Base-by-base conservation (phyloP, 2,888 invertebrate genomes). In the Leptopilina syphax region DNA sequence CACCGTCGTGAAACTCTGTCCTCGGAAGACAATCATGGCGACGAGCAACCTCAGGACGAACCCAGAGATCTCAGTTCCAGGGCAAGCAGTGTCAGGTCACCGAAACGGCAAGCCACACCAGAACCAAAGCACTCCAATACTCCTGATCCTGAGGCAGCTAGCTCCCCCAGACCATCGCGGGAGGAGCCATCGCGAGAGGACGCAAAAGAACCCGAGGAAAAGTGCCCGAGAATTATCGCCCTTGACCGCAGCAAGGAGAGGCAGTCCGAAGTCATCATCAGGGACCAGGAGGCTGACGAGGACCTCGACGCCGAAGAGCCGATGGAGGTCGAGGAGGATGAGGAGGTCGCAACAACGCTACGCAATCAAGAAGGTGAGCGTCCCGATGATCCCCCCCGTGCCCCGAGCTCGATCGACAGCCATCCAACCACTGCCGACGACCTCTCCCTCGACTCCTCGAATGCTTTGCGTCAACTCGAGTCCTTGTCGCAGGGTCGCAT, bases 391-490 rank as follows among this genome's bases (percentile, higher is more conserved):
- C 87, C 89, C 88, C 87, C 90, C 89, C 88, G 90, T 89, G 87
- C 93, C 93, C 92, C 92, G 84, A 94, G 94, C 91, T 93, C 94
- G 83, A 92, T 93, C 84, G 93, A 93, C 89, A 93, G 93, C 89
- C 93, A 93, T 88, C 93, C 93, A 91, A 93, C 93, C 86, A 90
- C 90, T 89, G 90, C 89, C 89, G 91, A 91, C 89, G 94, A 94
- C 87, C 94, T 94, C 90, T 94, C 94, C 83, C 93, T 93, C 91
- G 91, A 91, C 90, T 90, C 92, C 89, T 87, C 91, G 87, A 96
- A 96, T 91, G 95, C 96, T 77, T 93, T 97, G 84, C 94, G 96
- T 88, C 95, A 96, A 89, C 93, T 97, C 87, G 96, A 97, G 93
- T 96, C 95, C 91, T 93, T 97, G 88, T 96, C 96, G 70, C 95